Conservation (phyloP, 2,797 vertebrate genomes). For the Galagoides demidoff region DNA sequence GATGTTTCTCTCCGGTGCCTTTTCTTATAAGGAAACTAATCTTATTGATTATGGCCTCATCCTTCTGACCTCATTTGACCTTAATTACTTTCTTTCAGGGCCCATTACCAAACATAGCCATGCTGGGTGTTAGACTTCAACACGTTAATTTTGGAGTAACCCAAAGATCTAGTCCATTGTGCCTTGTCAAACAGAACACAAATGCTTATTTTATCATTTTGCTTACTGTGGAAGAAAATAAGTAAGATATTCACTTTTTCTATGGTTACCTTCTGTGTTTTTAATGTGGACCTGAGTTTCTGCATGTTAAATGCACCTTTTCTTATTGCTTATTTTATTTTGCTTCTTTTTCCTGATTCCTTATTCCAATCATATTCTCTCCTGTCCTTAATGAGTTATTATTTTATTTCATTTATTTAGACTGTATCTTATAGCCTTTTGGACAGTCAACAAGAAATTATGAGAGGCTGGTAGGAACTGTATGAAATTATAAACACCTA, state of each 20-base stretch:
- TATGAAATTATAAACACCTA: neutral
- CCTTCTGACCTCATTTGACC: neutral
- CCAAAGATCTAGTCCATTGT: neutral
- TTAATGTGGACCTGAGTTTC: neutral
- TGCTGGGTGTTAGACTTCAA: neutral
- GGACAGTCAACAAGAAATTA: neutral
- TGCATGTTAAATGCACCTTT: neutral
- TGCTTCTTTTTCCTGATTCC: neutral
- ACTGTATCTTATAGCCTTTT: neutral
- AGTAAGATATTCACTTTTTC: neutral
- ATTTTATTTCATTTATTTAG: slow-evolving; percentile 40
- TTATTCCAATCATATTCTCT: neutral
- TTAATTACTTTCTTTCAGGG: neutral
- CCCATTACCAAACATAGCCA: neutral
- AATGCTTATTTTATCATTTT: slow-evolving; percentile 10
- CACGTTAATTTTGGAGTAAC: neutral
- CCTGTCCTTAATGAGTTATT: neutral
- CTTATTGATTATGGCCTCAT: neutral
- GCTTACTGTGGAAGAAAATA: neutral
- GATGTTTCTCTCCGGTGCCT: neutral
- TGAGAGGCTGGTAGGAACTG: slow-evolving; percentile 9
- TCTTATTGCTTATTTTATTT: slow-evolving; percentile 5
- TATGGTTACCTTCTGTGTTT: neutral
- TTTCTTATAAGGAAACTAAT: neutral
- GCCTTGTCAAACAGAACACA: neutral